These are phyloP conservation scores for Eubucco bourcierii DNA, from an alignment of 2,113 vertebrate species.

Conservation along the genomic window DNA sequence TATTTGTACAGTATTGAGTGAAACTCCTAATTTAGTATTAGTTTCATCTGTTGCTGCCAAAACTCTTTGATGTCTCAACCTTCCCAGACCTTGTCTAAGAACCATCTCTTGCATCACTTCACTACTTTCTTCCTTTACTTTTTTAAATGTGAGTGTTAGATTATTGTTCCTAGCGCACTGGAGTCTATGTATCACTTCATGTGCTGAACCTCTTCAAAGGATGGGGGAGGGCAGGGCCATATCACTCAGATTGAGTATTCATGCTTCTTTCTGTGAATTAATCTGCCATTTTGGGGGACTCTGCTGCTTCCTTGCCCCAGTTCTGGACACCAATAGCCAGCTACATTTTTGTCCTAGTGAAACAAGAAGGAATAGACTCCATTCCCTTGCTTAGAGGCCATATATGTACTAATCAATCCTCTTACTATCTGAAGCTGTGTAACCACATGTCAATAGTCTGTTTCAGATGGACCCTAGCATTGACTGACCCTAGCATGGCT, in stretches of 20 bases:
- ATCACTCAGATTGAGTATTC: not conserved
- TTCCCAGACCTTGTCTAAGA: not conserved
- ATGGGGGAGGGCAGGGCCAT: not conserved
- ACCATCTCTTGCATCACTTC: not conserved
- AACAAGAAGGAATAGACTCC: not conserved
- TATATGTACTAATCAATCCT: not conserved
- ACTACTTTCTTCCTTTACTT: not conserved
- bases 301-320: not conserved
- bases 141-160: not conserved
- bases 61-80: not conserved
- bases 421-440: not conserved
- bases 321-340: not conserved
- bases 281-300: not conserved
- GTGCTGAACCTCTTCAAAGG: not conserved
- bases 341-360: not conserved
- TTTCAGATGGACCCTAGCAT: accelerated
- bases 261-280: not conserved
- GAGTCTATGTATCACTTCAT: not conserved
- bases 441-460: too few species aligned
- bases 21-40: not conserved
- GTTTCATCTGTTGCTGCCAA: not conserved
- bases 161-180: not conserved
- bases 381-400: not conserved
- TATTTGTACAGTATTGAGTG: not conserved
- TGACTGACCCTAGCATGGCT: not conserved